These are phyloP conservation scores for Pachydiplax longipennis DNA, from an alignment of 2,888 invertebrate genomes.

Conservation along the genomic window DNA sequence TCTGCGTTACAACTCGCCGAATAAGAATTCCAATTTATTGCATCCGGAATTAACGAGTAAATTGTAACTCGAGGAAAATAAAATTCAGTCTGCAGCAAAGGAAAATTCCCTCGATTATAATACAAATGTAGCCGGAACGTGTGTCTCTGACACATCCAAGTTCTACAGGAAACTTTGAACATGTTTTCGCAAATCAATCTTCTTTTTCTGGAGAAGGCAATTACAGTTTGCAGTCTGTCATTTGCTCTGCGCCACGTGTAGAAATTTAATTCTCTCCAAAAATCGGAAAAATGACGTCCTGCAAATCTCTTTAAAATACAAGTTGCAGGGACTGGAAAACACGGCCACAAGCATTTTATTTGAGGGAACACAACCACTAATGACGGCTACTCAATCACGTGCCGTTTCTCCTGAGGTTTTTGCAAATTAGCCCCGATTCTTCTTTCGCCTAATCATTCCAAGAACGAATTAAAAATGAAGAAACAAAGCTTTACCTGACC, in stretches of 20 bases:
- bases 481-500: too few relatives aligned
- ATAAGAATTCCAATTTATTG: constrained; percentile 27
- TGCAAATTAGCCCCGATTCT: too few relatives aligned
- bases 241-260: background rate
- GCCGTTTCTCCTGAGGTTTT: background rate
- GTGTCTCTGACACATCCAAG: background rate
- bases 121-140: background rate
- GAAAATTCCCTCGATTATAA: background rate
- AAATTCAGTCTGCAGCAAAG: background rate
- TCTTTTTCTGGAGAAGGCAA: background rate
- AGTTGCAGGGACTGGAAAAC: background rate
- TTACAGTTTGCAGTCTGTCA: background rate
- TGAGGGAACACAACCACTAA: too few relatives aligned
- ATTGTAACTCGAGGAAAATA: background rate
- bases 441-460: too few relatives aligned
- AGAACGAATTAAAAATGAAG: too few relatives aligned
- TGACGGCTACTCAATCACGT: background rate
- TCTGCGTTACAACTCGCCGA: background rate
- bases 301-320: background rate
- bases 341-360: too few relatives aligned
- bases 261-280: background rate
- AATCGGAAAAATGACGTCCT: background rate
- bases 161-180: background rate
- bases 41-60: background rate
- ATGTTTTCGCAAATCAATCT: background rate